A percentile compares a stretch with the other conserved stretches of the same genome.
Conservation (phyloP, 2,888 invertebrate species). For the Leptura quadrifasciata region DNA sequence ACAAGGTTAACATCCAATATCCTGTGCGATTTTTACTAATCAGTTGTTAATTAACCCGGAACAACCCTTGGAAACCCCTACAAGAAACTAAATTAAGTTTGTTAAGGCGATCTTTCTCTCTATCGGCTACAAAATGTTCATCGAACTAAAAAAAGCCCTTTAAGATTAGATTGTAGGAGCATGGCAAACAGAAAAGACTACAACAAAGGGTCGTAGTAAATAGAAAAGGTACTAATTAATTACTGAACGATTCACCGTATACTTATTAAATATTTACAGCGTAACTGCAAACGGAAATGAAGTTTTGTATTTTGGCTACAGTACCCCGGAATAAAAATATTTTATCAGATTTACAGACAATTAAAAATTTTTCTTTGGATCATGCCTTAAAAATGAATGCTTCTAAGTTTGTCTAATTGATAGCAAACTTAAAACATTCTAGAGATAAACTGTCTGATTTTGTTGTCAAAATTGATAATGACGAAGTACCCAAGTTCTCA, state of each 20-base stretch:
- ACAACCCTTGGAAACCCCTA: slow-evolving; percentile 56
- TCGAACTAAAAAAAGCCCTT: slow-evolving; percentile 50
- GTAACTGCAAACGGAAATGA: slow-evolving; percentile 15
- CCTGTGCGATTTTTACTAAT: slow-evolving; percentile 64
- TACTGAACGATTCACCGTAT: slow-evolving; percentile 25
- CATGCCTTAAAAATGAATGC: no score
- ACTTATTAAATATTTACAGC: slow-evolving; percentile 40
- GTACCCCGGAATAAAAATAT: no score
- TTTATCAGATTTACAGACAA: no score
- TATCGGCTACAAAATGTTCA: slow-evolving; percentile 62
- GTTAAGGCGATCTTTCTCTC: slow-evolving; percentile 57
- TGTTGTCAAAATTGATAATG: no score
- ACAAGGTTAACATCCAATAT: slow-evolving; percentile 61
- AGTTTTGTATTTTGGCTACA: no score
- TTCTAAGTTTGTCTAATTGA: no score
- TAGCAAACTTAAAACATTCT: no score
- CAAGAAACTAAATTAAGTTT: slow-evolving; percentile 64
- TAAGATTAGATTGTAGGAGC: slow-evolving; percentile 46
- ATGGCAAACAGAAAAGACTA: slow-evolving; percentile 41
- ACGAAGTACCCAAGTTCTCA: no score
- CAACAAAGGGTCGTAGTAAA: slow-evolving; percentile 34
- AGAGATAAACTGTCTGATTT: no score
- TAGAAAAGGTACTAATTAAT: slow-evolving; percentile 44
- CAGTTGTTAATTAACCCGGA: slow-evolving; percentile 66
- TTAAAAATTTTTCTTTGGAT: no score